Evolutionary conservation across 2,888 invertebrate species (phyloP), one percentile per base, ranked within the genome.

Genomic region (Agonopterix alstromeriana): DNA sequence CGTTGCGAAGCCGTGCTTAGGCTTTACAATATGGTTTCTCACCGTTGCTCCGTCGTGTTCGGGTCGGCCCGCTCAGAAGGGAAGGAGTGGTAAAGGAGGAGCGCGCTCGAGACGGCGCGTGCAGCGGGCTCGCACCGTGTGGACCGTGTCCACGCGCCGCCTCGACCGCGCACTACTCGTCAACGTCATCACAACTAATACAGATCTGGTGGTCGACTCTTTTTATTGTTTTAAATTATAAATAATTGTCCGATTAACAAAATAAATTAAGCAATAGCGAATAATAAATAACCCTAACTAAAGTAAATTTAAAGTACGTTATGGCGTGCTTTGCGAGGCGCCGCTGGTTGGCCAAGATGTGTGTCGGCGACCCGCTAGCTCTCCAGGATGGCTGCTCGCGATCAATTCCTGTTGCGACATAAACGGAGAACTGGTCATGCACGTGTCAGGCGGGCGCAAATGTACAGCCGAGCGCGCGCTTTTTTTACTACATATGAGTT

Each of bases 341-440:
- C 77, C 79, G 82, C 82, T 78, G 87, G 80, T 73, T 74, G 80
- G 80, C 79, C 82, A 81, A 80, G 82, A 76, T 75, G 83, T 66
- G 79, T 78, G 82, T 78, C 81, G 81, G 82, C 81, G 78, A 70
- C 75, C 81, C 77, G 82, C 81, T 73, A 80, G 78, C 73, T 78
- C 79, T 73, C 80, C 82, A 76, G 81, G 78, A 65, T 60, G 81
- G 82, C 85, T 68, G 83, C 85, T 77, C 70, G 63, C 74, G 72
- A 79, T 86, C 85, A 86, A 78, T 88, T 78, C 86, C 88, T 88
- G 88, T 87, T 87, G 85, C 86, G 88, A 88, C 88, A 88, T 86
- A 88, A 87, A 88, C 85, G 86, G 79, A 87, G 84, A 27, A 85
- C 80, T 83, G 84, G 84, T 89, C 89, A 89, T 89, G 89, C 89